These are phyloP conservation scores for Timema podura DNA, from an alignment of 2,888 invertebrate genomes.

Conservation along the genomic window DNA sequence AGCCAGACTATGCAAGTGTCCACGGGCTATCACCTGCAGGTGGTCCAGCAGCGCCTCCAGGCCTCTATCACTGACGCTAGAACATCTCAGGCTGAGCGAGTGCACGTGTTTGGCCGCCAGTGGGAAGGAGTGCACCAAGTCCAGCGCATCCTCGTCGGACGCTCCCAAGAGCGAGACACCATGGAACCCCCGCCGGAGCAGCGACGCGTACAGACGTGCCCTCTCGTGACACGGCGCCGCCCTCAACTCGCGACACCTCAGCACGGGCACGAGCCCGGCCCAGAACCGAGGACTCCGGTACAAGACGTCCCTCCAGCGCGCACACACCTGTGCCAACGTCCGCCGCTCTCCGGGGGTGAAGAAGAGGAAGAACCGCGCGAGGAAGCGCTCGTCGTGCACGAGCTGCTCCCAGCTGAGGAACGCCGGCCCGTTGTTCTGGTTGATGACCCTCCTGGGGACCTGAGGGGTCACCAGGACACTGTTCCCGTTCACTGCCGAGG, in stretches of 20 bases:
- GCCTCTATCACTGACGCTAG: slow-evolving; percentile 86
- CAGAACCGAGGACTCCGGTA: slow-evolving; percentile 86
- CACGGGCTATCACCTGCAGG: slow-evolving; percentile 65
- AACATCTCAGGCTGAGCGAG: slow-evolving; percentile 80
- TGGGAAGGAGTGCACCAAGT: slow-evolving; percentile 82
- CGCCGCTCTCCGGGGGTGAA: slow-evolving; percentile 75
- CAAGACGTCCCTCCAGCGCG: slow-evolving; percentile 81
- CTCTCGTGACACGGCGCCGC: slow-evolving; percentile 46
- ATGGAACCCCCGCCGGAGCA: slow-evolving; percentile 82
- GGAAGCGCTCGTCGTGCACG: slow-evolving; percentile 78
- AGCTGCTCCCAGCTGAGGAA: slow-evolving; percentile 69
- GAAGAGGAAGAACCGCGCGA: slow-evolving; percentile 78
- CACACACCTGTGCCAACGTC: slow-evolving; percentile 77
- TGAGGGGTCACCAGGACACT: slow-evolving; percentile 38
- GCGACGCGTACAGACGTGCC: slow-evolving; percentile 67
- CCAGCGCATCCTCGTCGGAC: slow-evolving; percentile 83
- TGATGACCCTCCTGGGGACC: slow-evolving; percentile 37
- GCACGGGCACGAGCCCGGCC: slow-evolving; percentile 77
- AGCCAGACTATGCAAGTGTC: too few relatives aligned
- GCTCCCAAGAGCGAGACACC: slow-evolving; percentile 80
- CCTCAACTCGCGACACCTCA: slow-evolving; percentile 80
- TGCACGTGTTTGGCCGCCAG: slow-evolving; percentile 78
- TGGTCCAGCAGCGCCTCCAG: slow-evolving; percentile 84
- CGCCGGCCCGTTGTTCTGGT: slow-evolving; percentile 42
- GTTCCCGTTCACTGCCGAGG: slow-evolving; percentile 33